Conservation (phyloP, 92 coral and sea anemone species). For the Phenganax subtilis region DNA sequence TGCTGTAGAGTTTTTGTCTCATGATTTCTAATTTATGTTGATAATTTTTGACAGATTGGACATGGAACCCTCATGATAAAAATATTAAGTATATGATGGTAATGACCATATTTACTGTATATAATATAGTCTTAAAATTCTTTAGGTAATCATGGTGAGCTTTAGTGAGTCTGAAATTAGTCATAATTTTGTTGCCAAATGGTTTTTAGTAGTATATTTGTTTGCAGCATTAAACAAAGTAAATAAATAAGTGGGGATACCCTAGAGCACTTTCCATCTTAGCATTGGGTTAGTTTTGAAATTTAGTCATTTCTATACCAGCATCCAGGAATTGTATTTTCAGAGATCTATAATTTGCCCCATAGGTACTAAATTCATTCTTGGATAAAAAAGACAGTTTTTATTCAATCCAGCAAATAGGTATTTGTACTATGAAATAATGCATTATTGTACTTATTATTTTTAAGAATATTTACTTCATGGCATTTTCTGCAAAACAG, state of each 20-base stretch:
- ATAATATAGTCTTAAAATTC: neutral
- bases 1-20: neutral
- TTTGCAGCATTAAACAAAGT: too few relatives aligned
- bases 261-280: too few relatives aligned
- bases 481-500: neutral
- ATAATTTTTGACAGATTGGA: constrained; percentile 61
- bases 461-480: neutral
- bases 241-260: too few relatives aligned
- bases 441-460: neutral
- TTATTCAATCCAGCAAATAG: constrained; percentile 94
- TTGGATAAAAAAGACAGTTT: constrained; percentile 89
- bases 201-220: too few relatives aligned
- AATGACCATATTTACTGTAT: neutral
- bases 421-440: constrained; percentile 29
- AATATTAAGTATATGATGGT: constrained; percentile 75
- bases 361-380: constrained; percentile 73
- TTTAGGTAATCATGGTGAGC: neutral
- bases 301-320: too few relatives aligned
- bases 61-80: constrained; percentile 59
- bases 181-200: too few relatives aligned
- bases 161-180: neutral
- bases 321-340: neutral
- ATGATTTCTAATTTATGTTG: neutral
- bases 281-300: too few relatives aligned
- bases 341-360: neutral